Evolutionary conservation across 2,113 vertebrate genomes (phyloP).

Genomic region (Aptenodytes forsteri): DNA sequence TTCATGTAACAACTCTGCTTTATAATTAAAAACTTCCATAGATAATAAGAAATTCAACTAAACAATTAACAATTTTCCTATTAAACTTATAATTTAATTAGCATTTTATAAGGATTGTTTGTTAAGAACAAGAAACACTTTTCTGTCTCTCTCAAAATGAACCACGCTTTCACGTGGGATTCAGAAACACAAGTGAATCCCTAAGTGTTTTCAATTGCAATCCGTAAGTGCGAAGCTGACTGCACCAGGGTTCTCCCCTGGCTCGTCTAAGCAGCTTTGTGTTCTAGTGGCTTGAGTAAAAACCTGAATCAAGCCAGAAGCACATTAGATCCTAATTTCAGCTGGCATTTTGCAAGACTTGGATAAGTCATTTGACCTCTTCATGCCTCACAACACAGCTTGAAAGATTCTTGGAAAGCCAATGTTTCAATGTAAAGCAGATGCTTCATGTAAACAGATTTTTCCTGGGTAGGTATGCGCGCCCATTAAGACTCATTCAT

Average conservation of each 20-base stretch:
- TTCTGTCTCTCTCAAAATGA: neutral
- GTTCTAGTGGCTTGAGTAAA: neutral
- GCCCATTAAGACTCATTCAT: neutral
- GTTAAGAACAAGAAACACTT: slow-evolving; percentile 9
- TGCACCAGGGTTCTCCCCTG: neutral
- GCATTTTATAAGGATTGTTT: slow-evolving; percentile 31
- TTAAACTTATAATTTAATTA: slow-evolving; percentile 53
- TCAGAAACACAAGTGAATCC: neutral
- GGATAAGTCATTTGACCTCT: neutral
- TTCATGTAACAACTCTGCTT: neutral
- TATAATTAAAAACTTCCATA: slow-evolving; percentile 7
- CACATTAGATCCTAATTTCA: neutral
- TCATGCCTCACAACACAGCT: neutral
- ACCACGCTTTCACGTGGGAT: neutral
- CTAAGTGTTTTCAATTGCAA: neutral
- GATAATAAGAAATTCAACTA: slow-evolving; percentile 30
- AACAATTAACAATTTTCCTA: slow-evolving; percentile 23
- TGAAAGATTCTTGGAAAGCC: neutral
- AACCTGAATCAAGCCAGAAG: neutral
- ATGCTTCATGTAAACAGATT: neutral
- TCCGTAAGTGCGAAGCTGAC: accelerated
- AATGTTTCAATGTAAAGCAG: neutral
- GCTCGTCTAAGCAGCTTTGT: neutral
- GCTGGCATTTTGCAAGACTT: neutral
- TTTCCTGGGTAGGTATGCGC: neutral